Conservation (phyloP, 1,140 invertebrate genomes). For the Drosophila dunni region DNA sequence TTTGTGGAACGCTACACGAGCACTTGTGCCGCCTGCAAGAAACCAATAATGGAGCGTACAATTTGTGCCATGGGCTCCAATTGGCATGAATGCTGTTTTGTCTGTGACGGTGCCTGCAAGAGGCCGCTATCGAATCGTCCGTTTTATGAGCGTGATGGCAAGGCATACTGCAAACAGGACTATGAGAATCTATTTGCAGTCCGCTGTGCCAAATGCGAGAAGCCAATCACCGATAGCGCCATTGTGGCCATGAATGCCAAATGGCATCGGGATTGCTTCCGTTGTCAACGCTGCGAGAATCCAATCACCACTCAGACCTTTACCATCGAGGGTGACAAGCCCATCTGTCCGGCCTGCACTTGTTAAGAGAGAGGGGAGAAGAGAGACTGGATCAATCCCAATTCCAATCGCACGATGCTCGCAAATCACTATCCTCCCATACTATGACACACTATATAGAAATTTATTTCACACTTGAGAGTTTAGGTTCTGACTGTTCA, state of each 20-base stretch:
- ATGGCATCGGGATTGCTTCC: slow-evolving; percentile 90
- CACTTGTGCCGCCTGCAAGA: slow-evolving; percentile 88
- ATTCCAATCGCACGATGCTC: not conserved
- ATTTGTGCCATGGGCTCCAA: slow-evolving; percentile 91
- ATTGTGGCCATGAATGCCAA: slow-evolving; percentile 88
- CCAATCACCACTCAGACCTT: slow-evolving; percentile 87
- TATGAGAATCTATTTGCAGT: slow-evolving; percentile 92
- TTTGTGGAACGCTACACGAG: slow-evolving; percentile 90
- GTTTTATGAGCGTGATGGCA: slow-evolving; percentile 89
- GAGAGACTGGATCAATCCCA: not conserved
- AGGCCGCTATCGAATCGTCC: slow-evolving; percentile 88
- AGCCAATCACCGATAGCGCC: slow-evolving; percentile 90
- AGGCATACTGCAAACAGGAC: slow-evolving; percentile 90
- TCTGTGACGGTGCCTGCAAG: slow-evolving; percentile 90
- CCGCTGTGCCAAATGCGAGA: slow-evolving; percentile 89
- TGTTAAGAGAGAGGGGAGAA: slow-evolving; percentile 7
- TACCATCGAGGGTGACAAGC: slow-evolving; percentile 86
- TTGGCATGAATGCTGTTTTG: slow-evolving; percentile 95
- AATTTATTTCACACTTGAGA: not conserved
- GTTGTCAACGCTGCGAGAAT: slow-evolving; percentile 87
- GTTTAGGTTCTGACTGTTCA: slow-evolving; percentile 33
- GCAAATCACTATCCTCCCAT: not conserved
- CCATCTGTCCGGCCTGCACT: slow-evolving; percentile 85
- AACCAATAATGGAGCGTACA: slow-evolving; percentile 88
- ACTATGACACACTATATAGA: not conserved